Evolutionary conservation across 53 echinoderm and acorn worm species (phyloP), one percentile per base, ranked within the genome.

Genomic region (Holothuria leucospilota): DNA sequence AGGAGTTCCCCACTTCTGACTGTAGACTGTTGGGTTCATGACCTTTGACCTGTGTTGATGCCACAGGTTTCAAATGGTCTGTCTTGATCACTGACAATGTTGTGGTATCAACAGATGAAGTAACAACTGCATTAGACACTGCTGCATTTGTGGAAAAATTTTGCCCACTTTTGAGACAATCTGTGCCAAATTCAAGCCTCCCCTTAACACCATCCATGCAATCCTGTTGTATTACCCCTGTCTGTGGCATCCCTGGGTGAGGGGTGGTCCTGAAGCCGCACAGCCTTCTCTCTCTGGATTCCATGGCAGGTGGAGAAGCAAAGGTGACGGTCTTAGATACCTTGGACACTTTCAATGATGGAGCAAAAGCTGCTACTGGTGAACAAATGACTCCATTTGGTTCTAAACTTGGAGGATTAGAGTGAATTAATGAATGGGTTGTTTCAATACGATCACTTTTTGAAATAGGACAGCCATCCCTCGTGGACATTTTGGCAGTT

Each of bases 221-320:
- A 51, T 20, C n/a, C n/a, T 75, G 49, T 25, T 11, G 75, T 15
- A 24, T 49, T 20, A 23, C 75, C 52, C 28, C 52, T 24, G 23
- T 75, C 53, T 75, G 25, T 20, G 27, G 51, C 25, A 75, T 75
- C 13, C 75, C 51, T 12, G 75, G 75, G 11, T 75, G 51, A 23
- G 75, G 75, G n/a, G 75, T 75, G 25, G 49, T 75, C 26, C 75
- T 6, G 56, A 75, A 75, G 16, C 51, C 13, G 16, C 49, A 75
- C 12, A 23, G 20, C 75, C 52, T 8, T 10, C 25, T 10, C 27
- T 75, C 75, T 25, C n/a, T 49, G 49, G 75, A 53, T 49, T 52
- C 27, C 0, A 75, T 38, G 12, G 28, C 23, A 51, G 39, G 75
- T 51, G 75, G 75, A 0, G 75, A 51, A n/a, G 51, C 75, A 49